phyloP scores from a whole-genome alignment of 2,797 vertebrate species.

The Euphonia xanthogaster region DNA sequence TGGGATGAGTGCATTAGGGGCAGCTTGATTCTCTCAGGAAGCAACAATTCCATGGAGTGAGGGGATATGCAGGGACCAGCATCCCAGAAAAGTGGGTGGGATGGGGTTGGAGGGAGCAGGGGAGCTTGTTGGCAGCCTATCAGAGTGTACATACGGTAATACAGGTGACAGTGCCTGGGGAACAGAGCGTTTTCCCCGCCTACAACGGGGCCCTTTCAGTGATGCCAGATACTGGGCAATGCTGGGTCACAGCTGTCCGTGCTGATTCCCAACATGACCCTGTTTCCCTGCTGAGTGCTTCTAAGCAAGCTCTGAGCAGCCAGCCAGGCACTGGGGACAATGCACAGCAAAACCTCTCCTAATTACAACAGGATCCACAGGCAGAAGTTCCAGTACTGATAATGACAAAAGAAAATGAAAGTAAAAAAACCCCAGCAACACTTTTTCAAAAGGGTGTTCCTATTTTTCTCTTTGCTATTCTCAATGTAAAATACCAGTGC shows the following conservation, averaged over 20 bases:
- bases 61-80: neutral
- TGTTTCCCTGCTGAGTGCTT: slow-evolving; percentile 14
- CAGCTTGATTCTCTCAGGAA: neutral
- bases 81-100: neutral
- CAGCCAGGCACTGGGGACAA: slow-evolving; percentile 2
- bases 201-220: fast-evolving
- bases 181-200: neutral
- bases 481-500: neutral
- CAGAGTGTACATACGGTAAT: neutral
- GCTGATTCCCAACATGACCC: slow-evolving; percentile 15
- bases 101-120: neutral
- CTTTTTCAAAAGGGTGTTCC: neutral
- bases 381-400: neutral
- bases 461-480: neutral
- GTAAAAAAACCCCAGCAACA: neutral
- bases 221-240: neutral
- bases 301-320: neutral
- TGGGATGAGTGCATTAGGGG: neutral
- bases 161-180: neutral
- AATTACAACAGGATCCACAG: neutral
- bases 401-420: neutral
- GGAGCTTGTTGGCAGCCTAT: neutral
- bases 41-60: neutral
- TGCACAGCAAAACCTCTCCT: neutral
- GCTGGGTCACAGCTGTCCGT: neutral